Percentiles rank a stretch among this genome's conserved stretches.
Evolutionary conservation across 2,797 vertebrate species (phyloP).

Genomic region (Poeciliopsis infans): DNA sequence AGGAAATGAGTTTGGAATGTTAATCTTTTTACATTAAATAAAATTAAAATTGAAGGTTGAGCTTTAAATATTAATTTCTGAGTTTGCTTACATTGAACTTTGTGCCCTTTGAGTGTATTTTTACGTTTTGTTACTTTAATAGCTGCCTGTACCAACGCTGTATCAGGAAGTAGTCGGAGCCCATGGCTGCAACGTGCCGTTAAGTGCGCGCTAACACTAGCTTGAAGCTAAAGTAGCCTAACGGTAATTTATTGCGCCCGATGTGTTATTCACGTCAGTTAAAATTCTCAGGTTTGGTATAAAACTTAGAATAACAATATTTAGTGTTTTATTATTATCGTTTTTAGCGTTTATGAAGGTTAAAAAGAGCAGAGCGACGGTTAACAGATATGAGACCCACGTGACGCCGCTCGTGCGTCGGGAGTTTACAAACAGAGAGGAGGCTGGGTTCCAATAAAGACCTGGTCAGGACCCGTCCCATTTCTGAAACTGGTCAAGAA

Average conservation of each 20-base stretch:
- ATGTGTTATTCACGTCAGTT: background rate
- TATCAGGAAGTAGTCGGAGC: conserved; percentile 52
- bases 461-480: accelerated
- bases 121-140: no score
- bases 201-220: conserved; percentile 53
- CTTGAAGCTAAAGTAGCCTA: conserved; percentile 11
- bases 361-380: background rate
- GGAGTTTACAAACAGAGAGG: conserved; percentile 67
- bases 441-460: conserved; percentile 45
- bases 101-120: no score
- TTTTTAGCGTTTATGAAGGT: background rate
- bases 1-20: background rate
- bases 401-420: conserved; percentile 14
- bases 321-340: no score
- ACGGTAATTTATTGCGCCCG: no score
- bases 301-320: accelerated
- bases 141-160: background rate
- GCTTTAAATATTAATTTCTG: background rate
- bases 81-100: background rate
- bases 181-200: conserved; percentile 7
- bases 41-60: background rate
- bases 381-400: conserved; percentile 21
- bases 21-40: no score
- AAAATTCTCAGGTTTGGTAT: background rate
- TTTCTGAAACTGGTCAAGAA: no score